Percentiles rank a stretch among this genome's conserved stretches.
These are phyloP conservation scores for Squalus acanthias DNA, from an alignment of 2,797 vertebrate species.

Conservation along the genomic window DNA sequence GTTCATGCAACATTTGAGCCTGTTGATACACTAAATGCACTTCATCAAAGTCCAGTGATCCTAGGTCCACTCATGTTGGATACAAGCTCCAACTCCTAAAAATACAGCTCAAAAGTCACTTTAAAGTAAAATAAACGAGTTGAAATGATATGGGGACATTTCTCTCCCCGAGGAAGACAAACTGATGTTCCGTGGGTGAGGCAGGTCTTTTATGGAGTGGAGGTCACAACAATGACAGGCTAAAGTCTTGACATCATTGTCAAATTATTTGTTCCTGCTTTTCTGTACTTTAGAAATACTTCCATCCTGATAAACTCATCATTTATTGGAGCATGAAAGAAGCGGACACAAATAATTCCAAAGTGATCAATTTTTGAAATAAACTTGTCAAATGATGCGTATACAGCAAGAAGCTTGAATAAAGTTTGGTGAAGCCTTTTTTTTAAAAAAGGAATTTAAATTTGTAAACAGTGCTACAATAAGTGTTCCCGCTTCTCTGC, in stretches of 20 bases:
- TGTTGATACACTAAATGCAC: too few species aligned
- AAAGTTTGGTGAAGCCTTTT: background rate
- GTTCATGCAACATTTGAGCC: too few species aligned
- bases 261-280: background rate
- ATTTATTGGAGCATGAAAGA: background rate
- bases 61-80: background rate
- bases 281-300: background rate
- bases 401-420: background rate
- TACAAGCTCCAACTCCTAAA: background rate
- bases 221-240: background rate
- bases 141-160: background rate
- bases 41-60: background rate
- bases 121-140: background rate
- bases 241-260: background rate
- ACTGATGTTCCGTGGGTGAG: background rate
- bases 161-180: background rate
- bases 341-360: background rate
- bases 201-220: background rate
- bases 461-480: background rate
- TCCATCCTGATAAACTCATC: background rate
- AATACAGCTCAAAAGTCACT: background rate
- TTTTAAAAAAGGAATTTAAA: background rate
- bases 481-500: background rate
- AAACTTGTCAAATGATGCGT: background rate
- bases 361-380: background rate